Evolutionary conservation across 2,888 invertebrate species (phyloP).

Genomic region (Seira ritae): DNA sequence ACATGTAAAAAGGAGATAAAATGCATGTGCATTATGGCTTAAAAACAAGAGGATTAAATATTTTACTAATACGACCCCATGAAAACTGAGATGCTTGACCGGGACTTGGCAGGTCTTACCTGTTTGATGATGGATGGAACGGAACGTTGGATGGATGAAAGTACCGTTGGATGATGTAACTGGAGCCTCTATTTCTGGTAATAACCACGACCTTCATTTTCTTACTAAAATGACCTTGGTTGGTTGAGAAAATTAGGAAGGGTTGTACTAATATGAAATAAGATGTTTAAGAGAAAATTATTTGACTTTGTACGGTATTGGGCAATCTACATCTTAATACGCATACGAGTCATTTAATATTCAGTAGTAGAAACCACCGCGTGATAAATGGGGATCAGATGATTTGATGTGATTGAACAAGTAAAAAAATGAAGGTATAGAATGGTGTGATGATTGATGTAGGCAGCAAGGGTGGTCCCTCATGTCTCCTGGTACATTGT

Average conservation of each 20-base stretch:
- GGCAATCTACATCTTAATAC: constrained; percentile 13
- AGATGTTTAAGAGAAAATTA: background rate
- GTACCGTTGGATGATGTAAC: constrained; percentile 38
- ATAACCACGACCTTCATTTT: constrained; percentile 38
- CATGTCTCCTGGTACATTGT: background rate
- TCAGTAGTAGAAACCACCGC: background rate
- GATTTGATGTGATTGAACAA: background rate
- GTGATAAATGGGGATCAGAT: background rate
- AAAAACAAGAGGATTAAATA: background rate
- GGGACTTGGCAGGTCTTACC: background rate
- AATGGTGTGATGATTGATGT: constrained; percentile 49
- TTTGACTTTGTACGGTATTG: constrained; percentile 2
- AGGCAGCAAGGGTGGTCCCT: constrained; percentile 44
- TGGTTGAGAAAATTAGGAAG: background rate
- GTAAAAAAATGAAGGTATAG: background rate
- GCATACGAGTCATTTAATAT: background rate
- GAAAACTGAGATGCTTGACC: constrained; percentile 42
- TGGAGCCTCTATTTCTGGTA: background rate
- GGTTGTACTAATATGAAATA: background rate
- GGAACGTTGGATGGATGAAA: background rate
- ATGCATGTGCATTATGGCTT: constrained; percentile 32
- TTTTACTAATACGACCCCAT: background rate
- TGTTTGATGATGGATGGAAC: constrained; percentile 44
- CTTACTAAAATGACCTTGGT: constrained; percentile 8
- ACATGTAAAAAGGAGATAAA: constrained; percentile 34